Evolutionary conservation across 2,797 vertebrate species (phyloP).

Genomic region (Chaenodraco wilsoni): DNA sequence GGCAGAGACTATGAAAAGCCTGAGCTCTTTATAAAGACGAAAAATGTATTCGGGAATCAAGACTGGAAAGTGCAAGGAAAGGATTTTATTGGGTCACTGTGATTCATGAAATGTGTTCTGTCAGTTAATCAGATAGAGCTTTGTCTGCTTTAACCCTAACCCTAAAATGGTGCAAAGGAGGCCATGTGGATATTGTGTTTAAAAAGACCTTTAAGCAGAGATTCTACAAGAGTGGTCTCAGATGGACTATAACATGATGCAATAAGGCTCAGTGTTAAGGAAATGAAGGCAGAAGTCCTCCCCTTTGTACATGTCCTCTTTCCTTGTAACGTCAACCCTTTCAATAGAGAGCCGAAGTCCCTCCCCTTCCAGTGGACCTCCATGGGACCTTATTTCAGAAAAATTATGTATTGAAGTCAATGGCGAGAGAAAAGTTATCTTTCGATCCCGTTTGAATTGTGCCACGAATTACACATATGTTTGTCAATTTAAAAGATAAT

Average conservation of each 20-base stretch:
- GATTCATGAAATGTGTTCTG: conserved; percentile 7
- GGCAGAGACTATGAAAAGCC: neutral
- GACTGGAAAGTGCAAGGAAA: neutral
- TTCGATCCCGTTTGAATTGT: no score
- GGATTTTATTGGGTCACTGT: conserved; percentile 6
- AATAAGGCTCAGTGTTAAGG: neutral
- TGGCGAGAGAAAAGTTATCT: no score
- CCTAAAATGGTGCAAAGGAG: neutral
- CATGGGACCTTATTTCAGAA: no score
- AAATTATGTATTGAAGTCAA: no score
- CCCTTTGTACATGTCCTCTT: neutral
- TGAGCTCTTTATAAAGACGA: neutral
- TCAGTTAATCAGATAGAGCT: conserved; percentile 8
- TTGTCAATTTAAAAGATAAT: no score
- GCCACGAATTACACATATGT: no score
- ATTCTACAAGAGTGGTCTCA: neutral
- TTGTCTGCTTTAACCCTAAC: neutral
- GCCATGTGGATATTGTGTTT: conserved; percentile 4
- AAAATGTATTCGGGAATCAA: conserved; percentile 34
- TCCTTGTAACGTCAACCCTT: no score
- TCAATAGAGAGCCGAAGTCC: no score
- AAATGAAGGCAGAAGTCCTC: neutral
- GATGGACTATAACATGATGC: neutral
- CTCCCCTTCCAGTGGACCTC: no score
- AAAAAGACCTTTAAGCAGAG: conserved; percentile 10